phyloP scores from a whole-genome alignment of 2,113 vertebrate genomes.

The Micromys minutus region DNA sequence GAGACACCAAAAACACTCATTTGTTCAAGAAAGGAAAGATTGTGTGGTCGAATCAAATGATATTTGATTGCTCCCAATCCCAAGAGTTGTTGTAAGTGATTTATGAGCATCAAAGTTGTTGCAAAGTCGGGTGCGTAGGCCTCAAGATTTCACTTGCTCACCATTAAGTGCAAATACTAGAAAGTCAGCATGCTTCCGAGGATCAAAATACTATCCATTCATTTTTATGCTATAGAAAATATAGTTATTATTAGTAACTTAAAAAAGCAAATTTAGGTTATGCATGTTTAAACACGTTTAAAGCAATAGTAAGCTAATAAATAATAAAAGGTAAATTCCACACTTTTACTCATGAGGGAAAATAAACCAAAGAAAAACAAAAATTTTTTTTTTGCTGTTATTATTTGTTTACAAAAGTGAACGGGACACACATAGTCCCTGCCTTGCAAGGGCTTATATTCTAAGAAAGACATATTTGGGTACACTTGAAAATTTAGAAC shows the following conservation, averaged over 20 bases:
- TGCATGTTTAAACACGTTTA: background rate
- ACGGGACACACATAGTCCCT: background rate
- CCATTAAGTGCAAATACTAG: background rate
- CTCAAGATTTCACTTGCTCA: background rate
- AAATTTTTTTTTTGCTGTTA: background rate
- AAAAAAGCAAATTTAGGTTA: background rate
- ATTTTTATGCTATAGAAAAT: background rate
- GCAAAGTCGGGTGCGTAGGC: background rate
- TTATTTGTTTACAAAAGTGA: background rate
- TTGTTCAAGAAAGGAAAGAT: constrained; percentile 41
- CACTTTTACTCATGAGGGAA: background rate
- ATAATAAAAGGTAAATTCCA: background rate
- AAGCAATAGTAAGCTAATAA: background rate
- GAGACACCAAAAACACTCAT: background rate
- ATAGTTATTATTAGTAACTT: background rate
- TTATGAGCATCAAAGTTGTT: background rate
- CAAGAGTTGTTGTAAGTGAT: background rate
- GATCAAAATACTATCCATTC: background rate
- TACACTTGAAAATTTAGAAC: constrained; percentile 20
- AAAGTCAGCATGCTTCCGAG: background rate
- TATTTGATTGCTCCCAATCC: background rate
- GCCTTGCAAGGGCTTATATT: background rate
- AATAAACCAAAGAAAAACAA: background rate
- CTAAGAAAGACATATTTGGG: background rate
- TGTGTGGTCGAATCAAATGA: background rate